These are phyloP conservation scores for Siniperca undulata DNA, from an alignment of 2,797 vertebrate species.

Conservation along the genomic window DNA sequence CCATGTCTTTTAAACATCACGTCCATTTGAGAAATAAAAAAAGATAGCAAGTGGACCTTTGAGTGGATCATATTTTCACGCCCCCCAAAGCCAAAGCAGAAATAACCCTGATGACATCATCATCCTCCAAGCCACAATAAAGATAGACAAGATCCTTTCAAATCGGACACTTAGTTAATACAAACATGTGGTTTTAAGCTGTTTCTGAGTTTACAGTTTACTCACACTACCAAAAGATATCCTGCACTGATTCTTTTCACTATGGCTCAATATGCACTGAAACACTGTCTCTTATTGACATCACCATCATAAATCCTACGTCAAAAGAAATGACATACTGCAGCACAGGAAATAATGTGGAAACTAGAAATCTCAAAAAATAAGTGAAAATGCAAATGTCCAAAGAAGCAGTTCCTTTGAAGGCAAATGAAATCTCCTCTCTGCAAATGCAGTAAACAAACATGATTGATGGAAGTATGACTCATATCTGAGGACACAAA, in stretches of 20 bases:
- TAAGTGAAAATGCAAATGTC: constrained; percentile 23
- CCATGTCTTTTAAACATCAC: neutral
- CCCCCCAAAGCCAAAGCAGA: neutral
- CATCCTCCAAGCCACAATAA: neutral
- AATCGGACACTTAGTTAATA: neutral
- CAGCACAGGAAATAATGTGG: neutral
- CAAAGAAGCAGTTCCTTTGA: constrained; percentile 26
- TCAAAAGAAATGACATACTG: constrained; percentile 3
- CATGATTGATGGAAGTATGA: constrained; percentile 50
- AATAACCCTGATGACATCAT: neutral
- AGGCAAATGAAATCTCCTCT: constrained; percentile 39
- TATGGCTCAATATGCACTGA: neutral
- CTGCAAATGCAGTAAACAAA: constrained; percentile 55
- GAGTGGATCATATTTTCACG: neutral
- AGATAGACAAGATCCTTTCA: neutral
- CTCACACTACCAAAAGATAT: neutral
- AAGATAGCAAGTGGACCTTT: neutral
- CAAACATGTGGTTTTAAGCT: neutral
- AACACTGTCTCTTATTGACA: neutral
- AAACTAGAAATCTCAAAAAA: neutral
- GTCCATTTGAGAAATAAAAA: neutral
- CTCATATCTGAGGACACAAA: constrained; percentile 26
- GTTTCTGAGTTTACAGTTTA: neutral
- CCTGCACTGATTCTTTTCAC: neutral
- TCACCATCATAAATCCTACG: neutral